Evolutionary conservation across 2,113 vertebrate genomes (phyloP).

Genomic region (Setophaga coronata): DNA sequence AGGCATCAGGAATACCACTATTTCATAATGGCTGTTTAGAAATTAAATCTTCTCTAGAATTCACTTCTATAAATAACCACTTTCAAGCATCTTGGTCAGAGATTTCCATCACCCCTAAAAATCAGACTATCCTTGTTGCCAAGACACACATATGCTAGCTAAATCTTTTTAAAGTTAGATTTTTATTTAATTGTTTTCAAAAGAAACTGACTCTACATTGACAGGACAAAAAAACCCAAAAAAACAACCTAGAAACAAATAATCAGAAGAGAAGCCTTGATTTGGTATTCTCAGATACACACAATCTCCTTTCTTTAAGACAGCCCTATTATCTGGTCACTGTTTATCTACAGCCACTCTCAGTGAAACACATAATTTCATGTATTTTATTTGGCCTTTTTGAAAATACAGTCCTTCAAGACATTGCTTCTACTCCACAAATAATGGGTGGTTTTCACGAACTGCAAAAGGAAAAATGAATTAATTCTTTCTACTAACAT

Average conservation of each 20-base stretch:
- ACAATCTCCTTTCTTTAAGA: neutral
- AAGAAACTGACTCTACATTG: neutral
- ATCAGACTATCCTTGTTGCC: neutral
- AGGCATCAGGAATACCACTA: neutral
- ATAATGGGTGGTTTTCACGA: neutral
- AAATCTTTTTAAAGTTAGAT: neutral
- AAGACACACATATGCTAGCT: neutral
- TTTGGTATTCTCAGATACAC: neutral
- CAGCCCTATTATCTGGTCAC: neutral
- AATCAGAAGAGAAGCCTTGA: neutral
- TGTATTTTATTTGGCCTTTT: neutral
- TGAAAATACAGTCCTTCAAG: neutral
- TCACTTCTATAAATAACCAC: neutral
- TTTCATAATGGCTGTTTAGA: neutral
- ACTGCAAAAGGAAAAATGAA: neutral
- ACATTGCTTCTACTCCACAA: neutral
- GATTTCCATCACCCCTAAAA: neutral
- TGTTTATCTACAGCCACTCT: neutral
- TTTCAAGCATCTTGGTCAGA: neutral
- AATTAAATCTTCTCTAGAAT: neutral
- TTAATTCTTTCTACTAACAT: neutral
- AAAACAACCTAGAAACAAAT: neutral
- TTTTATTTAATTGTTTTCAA: neutral
- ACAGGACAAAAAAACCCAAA: neutral
- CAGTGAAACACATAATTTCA: neutral